These are phyloP conservation scores for Scaptomyza tumidula DNA, from an alignment of 2,888 invertebrate species.

Conservation along the genomic window DNA sequence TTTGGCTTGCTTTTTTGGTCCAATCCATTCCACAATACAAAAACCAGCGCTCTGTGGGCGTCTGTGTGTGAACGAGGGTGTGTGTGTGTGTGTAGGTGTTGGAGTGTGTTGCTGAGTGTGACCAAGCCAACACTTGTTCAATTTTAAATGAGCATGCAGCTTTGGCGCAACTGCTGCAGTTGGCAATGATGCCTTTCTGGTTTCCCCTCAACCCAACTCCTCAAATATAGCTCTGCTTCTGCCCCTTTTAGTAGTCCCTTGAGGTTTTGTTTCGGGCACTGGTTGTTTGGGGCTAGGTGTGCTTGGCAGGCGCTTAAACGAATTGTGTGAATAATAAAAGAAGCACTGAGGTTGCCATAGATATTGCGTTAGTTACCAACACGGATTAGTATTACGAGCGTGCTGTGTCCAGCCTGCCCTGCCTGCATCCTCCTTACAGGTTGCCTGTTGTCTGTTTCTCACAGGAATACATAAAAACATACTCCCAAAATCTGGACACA, in stretches of 20 bases:
- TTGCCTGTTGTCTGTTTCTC: background rate
- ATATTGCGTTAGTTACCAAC: slow-evolving; percentile 61
- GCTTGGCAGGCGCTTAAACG: slow-evolving; percentile 66
- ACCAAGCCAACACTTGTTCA: slow-evolving; percentile 66
- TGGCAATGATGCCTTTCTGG: slow-evolving; percentile 35
- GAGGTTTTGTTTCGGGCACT: slow-evolving; percentile 50
- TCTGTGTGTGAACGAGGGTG: slow-evolving; percentile 7
- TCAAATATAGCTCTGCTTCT: slow-evolving; percentile 2
- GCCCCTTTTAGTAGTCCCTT: slow-evolving; percentile 40
- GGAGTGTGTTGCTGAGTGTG: slow-evolving; percentile 32
- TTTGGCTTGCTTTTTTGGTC: slow-evolving; percentile 62
- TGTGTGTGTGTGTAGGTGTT: slow-evolving; percentile 23
- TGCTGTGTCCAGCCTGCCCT: slow-evolving; percentile 6
- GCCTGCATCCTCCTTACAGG: background rate
- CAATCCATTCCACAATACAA: slow-evolving; percentile 25
- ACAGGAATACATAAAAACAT: background rate
- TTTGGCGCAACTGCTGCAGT: slow-evolving; percentile 37
- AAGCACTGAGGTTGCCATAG: slow-evolving; percentile 52
- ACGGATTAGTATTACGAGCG: slow-evolving; percentile 57
- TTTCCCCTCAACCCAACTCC: background rate
- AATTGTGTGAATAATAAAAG: slow-evolving; percentile 75
- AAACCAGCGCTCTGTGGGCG: slow-evolving; percentile 37
- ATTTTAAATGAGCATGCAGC: slow-evolving; percentile 77
- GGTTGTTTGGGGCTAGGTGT: slow-evolving; percentile 53
- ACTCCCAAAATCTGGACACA: slow-evolving; percentile 1